Conservation (phyloP, 2,797 vertebrate genomes). For the Hozukius guyotensis region DNA sequence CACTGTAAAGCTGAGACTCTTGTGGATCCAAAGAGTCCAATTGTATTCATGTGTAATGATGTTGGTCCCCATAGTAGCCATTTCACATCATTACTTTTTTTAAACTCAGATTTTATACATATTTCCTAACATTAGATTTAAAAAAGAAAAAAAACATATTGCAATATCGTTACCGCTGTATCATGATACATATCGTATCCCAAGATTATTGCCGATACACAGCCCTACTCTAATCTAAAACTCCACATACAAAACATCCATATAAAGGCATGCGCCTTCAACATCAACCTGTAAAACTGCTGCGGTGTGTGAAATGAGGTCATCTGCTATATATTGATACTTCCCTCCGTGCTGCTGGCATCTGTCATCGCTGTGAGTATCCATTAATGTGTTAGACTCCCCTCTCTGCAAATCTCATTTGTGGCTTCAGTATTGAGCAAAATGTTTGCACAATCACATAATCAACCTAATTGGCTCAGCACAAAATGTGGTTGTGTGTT, state of each 20-base stretch:
- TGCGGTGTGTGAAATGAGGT: constrained; percentile 27
- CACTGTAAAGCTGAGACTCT: no score
- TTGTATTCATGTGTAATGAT: no score
- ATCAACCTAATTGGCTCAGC: constrained; percentile 57
- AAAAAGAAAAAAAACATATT: no score
- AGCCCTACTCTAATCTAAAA: neutral
- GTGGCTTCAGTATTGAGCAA: constrained; percentile 35
- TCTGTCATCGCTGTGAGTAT: constrained; percentile 26
- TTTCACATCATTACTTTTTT: no score
- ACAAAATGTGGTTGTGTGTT: constrained; percentile 31
- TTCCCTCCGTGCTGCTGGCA: constrained; percentile 23
- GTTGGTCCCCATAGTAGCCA: no score
- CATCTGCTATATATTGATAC: constrained; percentile 34
- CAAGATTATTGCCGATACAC: no score
- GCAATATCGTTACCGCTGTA: no score
- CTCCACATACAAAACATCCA: neutral
- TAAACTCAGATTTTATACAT: no score
- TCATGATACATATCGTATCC: no score
- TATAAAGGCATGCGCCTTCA: neutral
- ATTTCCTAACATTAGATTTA: no score
- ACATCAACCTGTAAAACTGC: constrained; percentile 15
- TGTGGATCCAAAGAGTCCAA: no score
- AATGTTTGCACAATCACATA: constrained; percentile 54
- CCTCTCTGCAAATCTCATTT: constrained; percentile 34
- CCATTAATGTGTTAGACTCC: constrained; percentile 32